These are phyloP conservation scores for Theocolax elegans DNA, from an alignment of 1,140 invertebrate genomes.

Conservation along the genomic window DNA sequence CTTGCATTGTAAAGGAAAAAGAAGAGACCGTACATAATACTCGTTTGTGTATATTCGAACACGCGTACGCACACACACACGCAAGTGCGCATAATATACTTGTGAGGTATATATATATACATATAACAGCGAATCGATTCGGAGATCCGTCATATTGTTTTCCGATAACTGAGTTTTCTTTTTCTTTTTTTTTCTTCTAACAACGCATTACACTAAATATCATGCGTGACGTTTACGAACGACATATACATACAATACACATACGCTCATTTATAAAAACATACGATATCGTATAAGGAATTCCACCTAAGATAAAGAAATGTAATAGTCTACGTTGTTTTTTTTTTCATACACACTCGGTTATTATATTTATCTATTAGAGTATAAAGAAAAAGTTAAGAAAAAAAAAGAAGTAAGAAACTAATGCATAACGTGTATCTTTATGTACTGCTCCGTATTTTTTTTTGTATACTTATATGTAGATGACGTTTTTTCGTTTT, in stretches of 20 bases:
- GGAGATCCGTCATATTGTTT: conserved; percentile 52
- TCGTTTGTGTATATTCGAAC: conserved; percentile 54
- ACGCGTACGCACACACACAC: conserved; percentile 34
- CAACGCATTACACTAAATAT: conserved; percentile 52
- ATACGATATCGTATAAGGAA: conserved; percentile 60
- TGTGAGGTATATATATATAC: not conserved
- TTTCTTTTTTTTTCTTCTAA: conserved; percentile 31
- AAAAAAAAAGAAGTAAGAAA: too few relatives aligned
- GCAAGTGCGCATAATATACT: not conserved
- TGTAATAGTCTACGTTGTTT: conserved; percentile 64
- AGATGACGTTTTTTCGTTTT: too few relatives aligned
- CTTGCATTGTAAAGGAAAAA: conserved; percentile 53
- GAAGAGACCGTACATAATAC: conserved; percentile 51
- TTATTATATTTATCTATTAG: conserved; percentile 61
- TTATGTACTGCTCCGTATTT: conserved; percentile 56
- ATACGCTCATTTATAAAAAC: conserved; percentile 50
- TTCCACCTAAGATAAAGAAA: conserved; percentile 64
- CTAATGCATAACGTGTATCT: conserved; percentile 52
- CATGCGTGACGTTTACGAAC: conserved; percentile 50
- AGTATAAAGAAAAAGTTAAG: conserved; percentile 50
- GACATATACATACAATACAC: conserved; percentile 43
- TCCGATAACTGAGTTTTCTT: not conserved
- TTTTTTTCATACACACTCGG: conserved; percentile 64
- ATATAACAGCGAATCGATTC: conserved; percentile 47
- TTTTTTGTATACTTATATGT: too few relatives aligned